Conservation (phyloP, 2,888 invertebrate genomes). For the Tiliacea aurago region DNA sequence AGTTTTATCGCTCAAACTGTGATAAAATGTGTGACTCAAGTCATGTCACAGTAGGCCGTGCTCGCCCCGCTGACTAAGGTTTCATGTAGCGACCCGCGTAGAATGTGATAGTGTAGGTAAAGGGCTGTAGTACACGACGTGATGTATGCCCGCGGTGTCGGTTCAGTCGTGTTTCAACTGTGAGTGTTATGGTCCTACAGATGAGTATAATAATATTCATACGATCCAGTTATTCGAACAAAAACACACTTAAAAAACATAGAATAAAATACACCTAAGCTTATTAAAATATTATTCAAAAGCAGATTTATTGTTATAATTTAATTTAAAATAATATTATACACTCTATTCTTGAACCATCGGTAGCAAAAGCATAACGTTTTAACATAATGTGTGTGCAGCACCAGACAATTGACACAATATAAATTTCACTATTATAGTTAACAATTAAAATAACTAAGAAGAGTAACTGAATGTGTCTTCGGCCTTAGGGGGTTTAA, state of each 20-base stretch:
- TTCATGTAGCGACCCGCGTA: neutral
- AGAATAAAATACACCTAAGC: conserved; percentile 42
- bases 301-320: conserved; percentile 44
- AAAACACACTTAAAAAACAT: conserved; percentile 38
- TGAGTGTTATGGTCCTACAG: neutral
- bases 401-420: conserved; percentile 18
- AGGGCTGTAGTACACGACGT: neutral
- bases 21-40: too few relatives aligned
- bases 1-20: too few relatives aligned
- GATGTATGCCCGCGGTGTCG: neutral
- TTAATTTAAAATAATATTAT: conserved; percentile 42
- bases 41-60: too few relatives aligned
- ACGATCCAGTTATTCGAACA: conserved; percentile 41
- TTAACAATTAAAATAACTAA: conserved; percentile 24
- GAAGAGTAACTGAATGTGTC: conserved; percentile 4
- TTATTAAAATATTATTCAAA: conserved; percentile 46
- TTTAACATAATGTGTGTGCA: conserved; percentile 14
- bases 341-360: conserved; percentile 27
- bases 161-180: neutral
- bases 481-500: neutral
- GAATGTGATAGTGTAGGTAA: neutral
- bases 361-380: conserved; percentile 12
- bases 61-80: too few relatives aligned
- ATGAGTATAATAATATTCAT: conserved; percentile 7
- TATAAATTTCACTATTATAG: conserved; percentile 21